phyloP scores from a whole-genome alignment of 2,888 invertebrate genomes.

The Andrena bucephala region DNA sequence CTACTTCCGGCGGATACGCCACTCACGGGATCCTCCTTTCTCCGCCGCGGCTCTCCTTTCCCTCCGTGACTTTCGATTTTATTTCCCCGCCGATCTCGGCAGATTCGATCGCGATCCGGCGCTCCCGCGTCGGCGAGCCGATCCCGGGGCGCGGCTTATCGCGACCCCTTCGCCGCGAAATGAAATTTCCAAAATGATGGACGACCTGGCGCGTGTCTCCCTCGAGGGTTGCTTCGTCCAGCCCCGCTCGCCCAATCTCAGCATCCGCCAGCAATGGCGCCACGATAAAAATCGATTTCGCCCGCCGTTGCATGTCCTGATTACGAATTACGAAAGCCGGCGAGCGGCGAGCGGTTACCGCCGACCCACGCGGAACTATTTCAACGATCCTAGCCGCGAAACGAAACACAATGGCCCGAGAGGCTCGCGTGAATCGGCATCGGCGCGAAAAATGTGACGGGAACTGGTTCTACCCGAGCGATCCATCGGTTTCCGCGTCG shows the following conservation, averaged over 20 bases:
- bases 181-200: conserved; percentile 38
- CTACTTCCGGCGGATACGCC: conserved; percentile 79
- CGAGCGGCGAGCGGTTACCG: background rate
- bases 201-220: conserved; percentile 12
- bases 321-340: conserved; percentile 9
- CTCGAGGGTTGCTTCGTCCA: background rate
- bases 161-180: background rate
- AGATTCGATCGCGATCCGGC: conserved; percentile 20
- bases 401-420: conserved; percentile 13
- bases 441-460: conserved; percentile 31
- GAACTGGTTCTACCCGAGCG: conserved; percentile 50
- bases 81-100: conserved; percentile 12
- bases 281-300: conserved; percentile 1
- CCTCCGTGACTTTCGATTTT: conserved; percentile 59
- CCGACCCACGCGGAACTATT: conserved; percentile 27
- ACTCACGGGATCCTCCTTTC: conserved; percentile 62
- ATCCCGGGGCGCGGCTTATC: conserved; percentile 20
- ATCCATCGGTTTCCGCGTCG: conserved; percentile 58
- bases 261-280: background rate
- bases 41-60: conserved; percentile 21
- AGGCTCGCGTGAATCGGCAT: conserved; percentile 31
- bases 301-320: background rate
- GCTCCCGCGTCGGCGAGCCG: background rate
- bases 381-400: conserved; percentile 8
- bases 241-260: background rate